A percentile compares a stretch with the other conserved stretches of the same genome.
These are phyloP conservation scores for Atherix ibis DNA, from an alignment of 2,888 invertebrate genomes.

Conservation along the genomic window DNA sequence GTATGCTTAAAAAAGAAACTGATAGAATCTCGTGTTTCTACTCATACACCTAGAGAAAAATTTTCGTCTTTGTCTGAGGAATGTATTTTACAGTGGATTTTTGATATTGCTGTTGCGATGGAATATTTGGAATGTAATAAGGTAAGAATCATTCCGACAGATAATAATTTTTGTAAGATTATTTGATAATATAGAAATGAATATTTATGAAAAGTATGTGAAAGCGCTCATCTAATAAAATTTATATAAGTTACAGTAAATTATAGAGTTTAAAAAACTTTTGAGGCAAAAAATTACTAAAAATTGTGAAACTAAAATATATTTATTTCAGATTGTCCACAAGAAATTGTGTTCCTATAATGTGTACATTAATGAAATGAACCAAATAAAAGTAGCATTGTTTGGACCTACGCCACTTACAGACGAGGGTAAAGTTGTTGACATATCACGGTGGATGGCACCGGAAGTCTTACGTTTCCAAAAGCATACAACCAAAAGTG, in stretches of 20 bases:
- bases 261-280: too few species aligned
- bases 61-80: slow-evolving; percentile 46
- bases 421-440: slow-evolving; percentile 48
- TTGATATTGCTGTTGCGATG: slow-evolving; percentile 56
- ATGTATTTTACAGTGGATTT: slow-evolving; percentile 44
- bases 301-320: too few species aligned
- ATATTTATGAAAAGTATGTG: too few species aligned
- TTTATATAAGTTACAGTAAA: too few species aligned
- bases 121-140: slow-evolving; percentile 48
- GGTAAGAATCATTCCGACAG: slow-evolving; percentile 21
- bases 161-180: too few species aligned
- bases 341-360: slow-evolving; percentile 57
- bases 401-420: slow-evolving; percentile 58
- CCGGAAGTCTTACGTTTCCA: slow-evolving; percentile 58
- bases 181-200: too few species aligned
- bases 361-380: slow-evolving; percentile 46
- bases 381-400: slow-evolving; percentile 55
- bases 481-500: slow-evolving; percentile 52
- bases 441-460: slow-evolving; percentile 65
- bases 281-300: too few species aligned
- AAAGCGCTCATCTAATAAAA: too few species aligned
- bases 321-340: slow-evolving; percentile 47
- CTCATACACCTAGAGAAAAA: slow-evolving; percentile 23
- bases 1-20: slow-evolving; percentile 55
- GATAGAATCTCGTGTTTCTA: slow-evolving; percentile 39